Percentiles rank a stretch among this genome's conserved stretches.
These are phyloP conservation scores for Podarcis lilfordi DNA, from an alignment of 2,797 vertebrate species.

Conservation along the genomic window DNA sequence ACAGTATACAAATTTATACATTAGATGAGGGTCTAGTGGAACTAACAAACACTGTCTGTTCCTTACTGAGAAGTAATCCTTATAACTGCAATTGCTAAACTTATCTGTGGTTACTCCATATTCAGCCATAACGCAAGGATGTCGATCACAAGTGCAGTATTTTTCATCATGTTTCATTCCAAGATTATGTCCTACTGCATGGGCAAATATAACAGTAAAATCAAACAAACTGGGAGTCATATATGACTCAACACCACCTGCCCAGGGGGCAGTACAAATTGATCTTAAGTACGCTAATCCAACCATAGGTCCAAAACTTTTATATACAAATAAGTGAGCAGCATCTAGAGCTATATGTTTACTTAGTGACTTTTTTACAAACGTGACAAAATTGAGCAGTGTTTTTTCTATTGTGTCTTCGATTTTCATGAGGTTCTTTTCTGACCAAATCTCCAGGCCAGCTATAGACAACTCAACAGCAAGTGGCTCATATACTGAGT, in stretches of 20 bases:
- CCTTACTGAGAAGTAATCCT: slow-evolving; percentile 45
- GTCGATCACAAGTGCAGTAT: slow-evolving; percentile 41
- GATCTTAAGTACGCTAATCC: slow-evolving; percentile 46
- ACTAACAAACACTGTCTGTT: slow-evolving; percentile 54
- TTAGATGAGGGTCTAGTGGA: background rate
- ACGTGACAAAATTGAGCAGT: slow-evolving; percentile 19
- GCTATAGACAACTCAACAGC: no score
- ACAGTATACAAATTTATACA: slow-evolving; percentile 34
- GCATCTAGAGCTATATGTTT: background rate
- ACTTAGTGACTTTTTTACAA: background rate
- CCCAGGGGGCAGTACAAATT: background rate
- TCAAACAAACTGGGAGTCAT: background rate
- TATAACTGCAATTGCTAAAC: slow-evolving; percentile 69
- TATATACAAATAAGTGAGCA: slow-evolving; percentile 61
- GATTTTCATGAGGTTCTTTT: no score
- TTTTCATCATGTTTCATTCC: background rate
- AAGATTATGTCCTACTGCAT: slow-evolving; percentile 31
- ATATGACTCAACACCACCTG: slow-evolving; percentile 36
- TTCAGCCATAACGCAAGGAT: slow-evolving; percentile 56
- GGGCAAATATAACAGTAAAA: slow-evolving; percentile 7
- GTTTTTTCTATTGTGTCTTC: no score
- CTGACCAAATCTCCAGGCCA: no score
- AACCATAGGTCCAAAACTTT: background rate
- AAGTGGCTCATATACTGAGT: no score
- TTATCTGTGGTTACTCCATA: background rate